Evolutionary conservation across 2,797 vertebrate species (phyloP), one percentile per base, ranked within the genome.

Genomic region (Chrosomus eos): DNA sequence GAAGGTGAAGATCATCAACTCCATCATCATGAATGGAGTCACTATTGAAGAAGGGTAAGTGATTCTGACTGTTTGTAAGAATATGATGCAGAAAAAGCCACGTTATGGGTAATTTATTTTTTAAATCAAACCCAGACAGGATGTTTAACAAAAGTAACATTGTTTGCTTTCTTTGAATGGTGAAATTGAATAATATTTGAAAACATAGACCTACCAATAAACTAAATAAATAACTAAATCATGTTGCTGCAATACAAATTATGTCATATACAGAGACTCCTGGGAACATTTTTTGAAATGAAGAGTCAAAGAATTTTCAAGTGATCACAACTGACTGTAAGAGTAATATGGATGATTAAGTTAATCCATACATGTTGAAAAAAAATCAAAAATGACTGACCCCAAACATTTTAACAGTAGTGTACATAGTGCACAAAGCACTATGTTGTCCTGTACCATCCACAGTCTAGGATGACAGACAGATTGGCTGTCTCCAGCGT

Each of bases 21-120:
- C 97, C 80, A 97, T 99, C 93, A 95, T 99, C 90, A 99, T 99
- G 98, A 97, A 97, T 64, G 96, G 95, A n/a, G 97, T 99, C 87
- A 98, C 95, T 28, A 94, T 99, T 68, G 97, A 99, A 85, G 98
- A 99, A 90, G 97, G 97, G 98, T 99, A 95, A 89, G 97, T 94
- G 82, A 70, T 58, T 68, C 48, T 58, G 21, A 67, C 21, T 60
- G 36, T 28, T 81, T 26, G 33, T 71, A 19, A 60, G 36, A 7
- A 51, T 43, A 43, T 58, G 33, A 75, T 58, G 31, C 13, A 58
- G 53, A 36, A 58, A 58, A 7, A 19, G 14, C 8, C 23, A 60
- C 36, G 55, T 60, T 18, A 38, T 76, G 74, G 23, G 33, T 60
- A 4, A 60, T 76, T 76, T 75, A 75, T n/a, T 64, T 76, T 58